phyloP scores from a whole-genome alignment of 2,797 vertebrate genomes.

The Bradypodion ventrale region DNA sequence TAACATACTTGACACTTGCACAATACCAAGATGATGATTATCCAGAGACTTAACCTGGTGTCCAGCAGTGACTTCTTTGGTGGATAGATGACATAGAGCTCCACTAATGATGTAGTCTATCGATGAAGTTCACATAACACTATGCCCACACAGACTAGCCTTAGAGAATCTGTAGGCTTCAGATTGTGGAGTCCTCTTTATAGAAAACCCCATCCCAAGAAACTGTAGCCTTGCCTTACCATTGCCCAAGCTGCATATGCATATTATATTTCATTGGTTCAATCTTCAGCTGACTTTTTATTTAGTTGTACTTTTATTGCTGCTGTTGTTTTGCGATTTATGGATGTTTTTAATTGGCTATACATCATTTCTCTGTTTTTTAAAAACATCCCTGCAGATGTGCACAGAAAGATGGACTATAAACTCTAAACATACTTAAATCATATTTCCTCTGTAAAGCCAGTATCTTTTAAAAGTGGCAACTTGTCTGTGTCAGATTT shows the following conservation, averaged over 20 bases:
- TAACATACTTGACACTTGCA: too few species aligned
- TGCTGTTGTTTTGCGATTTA: not conserved
- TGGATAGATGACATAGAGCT: too few species aligned
- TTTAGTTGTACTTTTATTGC: not conserved
- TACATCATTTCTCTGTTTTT: not conserved
- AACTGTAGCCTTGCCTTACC: not conserved
- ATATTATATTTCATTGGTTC: not conserved
- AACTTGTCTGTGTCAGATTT: not conserved
- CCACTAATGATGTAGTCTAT: too few species aligned
- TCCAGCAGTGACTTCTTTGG: too few species aligned
- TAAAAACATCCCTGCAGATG: not conserved
- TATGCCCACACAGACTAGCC: too few species aligned
- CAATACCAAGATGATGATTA: too few species aligned
- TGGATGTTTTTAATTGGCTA: not conserved
- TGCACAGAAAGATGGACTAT: not conserved
- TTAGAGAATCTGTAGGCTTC: too few species aligned
- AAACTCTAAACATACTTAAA: not conserved
- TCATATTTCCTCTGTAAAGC: not conserved
- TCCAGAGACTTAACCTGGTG: too few species aligned
- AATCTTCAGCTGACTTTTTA: not conserved
- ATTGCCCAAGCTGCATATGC: not conserved
- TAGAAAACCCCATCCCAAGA: not conserved
- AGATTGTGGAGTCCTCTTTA: not conserved
- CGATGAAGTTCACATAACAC: too few species aligned
- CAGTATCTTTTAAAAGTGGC: not conserved